Evolutionary conservation across 2,797 vertebrate species (phyloP).

Genomic region (Ispidina picta): DNA sequence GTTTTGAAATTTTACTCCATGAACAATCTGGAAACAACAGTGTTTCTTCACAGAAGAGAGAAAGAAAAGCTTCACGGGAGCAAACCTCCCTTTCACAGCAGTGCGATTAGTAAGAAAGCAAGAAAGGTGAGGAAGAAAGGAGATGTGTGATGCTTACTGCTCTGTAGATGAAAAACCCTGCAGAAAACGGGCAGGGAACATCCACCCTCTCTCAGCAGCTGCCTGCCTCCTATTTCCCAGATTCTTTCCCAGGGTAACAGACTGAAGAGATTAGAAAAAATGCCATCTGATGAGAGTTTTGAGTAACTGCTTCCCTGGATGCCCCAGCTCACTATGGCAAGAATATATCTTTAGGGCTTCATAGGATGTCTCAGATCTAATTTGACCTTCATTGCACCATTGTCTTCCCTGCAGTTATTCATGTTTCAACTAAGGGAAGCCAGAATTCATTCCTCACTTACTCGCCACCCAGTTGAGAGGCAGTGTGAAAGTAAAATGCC

Average conservation of each 20-base stretch:
- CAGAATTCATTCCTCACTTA: constrained; percentile 22
- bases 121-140: background rate
- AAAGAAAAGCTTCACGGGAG: background rate
- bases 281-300: background rate
- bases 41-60: background rate
- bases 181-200: background rate
- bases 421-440: background rate
- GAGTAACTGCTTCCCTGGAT: background rate
- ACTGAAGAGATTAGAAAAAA: background rate
- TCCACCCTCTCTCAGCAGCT: background rate
- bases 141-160: background rate
- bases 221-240: background rate
- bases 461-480: background rate
- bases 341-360: background rate
- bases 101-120: background rate
- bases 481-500: constrained; percentile 5
- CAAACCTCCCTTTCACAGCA: background rate
- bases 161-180: background rate
- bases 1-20: background rate
- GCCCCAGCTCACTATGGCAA: background rate
- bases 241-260: background rate
- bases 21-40: background rate
- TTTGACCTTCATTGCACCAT: background rate
- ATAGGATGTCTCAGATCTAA: background rate
- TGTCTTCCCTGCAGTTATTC: background rate